Conservation (phyloP, 2,888 invertebrate genomes). For the Drosophila acutilabella region DNA sequence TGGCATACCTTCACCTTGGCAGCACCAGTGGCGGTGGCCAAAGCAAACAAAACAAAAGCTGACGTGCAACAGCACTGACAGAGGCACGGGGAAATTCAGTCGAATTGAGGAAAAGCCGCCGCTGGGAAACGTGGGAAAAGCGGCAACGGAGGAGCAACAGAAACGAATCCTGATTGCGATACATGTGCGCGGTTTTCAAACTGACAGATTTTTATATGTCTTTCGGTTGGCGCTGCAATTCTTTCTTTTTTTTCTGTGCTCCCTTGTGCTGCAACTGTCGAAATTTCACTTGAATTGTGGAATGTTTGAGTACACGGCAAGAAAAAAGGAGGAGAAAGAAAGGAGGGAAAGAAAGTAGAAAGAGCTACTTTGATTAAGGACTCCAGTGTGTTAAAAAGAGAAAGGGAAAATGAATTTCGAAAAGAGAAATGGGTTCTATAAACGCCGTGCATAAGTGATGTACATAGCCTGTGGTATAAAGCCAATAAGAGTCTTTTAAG, state of each 20-base stretch:
- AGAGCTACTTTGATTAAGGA: constrained; percentile 21
- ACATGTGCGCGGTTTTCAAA: constrained; percentile 74
- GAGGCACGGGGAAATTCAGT: constrained; percentile 3
- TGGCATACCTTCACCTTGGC: constrained; percentile 62
- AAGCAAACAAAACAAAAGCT: constrained; percentile 49
- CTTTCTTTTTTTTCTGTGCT: constrained; percentile 27
- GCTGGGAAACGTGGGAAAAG: constrained; percentile 15
- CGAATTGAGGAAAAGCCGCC: constrained; percentile 12
- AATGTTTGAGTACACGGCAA: constrained; percentile 42
- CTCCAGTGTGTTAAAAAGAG: neutral
- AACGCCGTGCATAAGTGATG: constrained; percentile 4
- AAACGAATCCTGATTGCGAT: constrained; percentile 68
- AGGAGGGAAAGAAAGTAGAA: neutral
- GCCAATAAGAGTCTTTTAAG: neutral
- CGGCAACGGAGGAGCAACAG: constrained; percentile 25
- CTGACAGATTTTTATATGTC: constrained; percentile 78
- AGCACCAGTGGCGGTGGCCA: constrained; percentile 24
- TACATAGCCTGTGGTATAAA: neutral
- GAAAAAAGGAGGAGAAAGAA: constrained; percentile 23
- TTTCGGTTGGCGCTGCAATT: constrained; percentile 60
- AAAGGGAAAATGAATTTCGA: neutral
- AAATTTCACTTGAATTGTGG: constrained; percentile 38
- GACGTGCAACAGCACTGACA: constrained; percentile 44
- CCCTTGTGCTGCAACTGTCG: constrained; percentile 52
- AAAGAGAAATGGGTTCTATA: constrained; percentile 7